Evolutionary conservation across 2,113 vertebrate genomes (phyloP), one percentile per base, ranked within the genome.

Genomic region (Eretmodus cyanostictus): DNA sequence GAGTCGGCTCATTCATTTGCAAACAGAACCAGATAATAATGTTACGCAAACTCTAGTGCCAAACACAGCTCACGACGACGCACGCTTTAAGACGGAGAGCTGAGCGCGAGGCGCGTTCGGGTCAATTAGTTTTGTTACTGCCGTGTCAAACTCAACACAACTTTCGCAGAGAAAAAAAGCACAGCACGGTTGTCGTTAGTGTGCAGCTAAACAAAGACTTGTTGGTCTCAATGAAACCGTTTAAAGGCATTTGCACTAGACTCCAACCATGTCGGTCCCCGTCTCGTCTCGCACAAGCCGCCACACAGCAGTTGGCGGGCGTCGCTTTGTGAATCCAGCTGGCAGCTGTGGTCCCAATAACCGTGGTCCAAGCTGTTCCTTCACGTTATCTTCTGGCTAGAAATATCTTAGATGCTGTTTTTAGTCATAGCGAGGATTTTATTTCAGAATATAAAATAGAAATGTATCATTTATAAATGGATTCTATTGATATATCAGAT

Each of bases 381-480:
- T 89, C 84, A 81, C 81, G 5, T 90, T 76, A 22, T 87, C 47
- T 86, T 79, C 83, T 83, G 89, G 49, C 86, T 91, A 90, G 79
- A 92, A 87, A 91, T 34, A 87, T 93, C 89, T 91, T 93, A 92
- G 89, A 90, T 54, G 83, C 89, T 93, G 80, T 92, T 93, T 92
- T 89, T 92, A 94, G 91, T 93, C 92, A 91, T 94, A 94, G 91
- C 66, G 11, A 94, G 85, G 90, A 93, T 91, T 84, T 91, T 96
- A 95, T 95, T 94, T 93, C 95, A 94, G 84, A 90, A 89, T 87
- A 94, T 87, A 90, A 92, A 87, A 92, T 90, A 94, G 82, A 95
- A 94, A 94, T 93, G 86, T 95, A 95, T 95, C 91, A 92, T 96
- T 95, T 95, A 95, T 96, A 95, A 94, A 94, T 94, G 89, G 76